phyloP scores from a whole-genome alignment of 2,113 vertebrate species.

The Cephalopterus ornatus region DNA sequence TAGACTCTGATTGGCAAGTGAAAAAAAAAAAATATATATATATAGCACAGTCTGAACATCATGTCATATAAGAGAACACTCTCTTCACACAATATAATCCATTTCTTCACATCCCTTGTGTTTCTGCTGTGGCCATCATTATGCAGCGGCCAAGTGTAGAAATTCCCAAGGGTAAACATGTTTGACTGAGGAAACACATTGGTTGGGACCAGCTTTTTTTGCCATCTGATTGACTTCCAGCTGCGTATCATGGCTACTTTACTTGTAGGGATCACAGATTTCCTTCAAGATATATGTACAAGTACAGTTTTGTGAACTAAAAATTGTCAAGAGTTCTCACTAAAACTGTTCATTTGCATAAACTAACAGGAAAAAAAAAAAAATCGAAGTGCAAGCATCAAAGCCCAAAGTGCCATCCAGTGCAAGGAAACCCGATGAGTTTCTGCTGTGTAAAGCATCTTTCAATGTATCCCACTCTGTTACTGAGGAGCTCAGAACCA shows the following conservation, averaged over 20 bases:
- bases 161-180: not conserved
- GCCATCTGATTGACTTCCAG: not conserved
- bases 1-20: not conserved
- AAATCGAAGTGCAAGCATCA: not conserved
- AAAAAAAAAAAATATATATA: not conserved
- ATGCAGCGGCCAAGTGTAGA: not conserved
- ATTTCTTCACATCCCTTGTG: not conserved
- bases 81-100: not conserved
- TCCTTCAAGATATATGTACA: not conserved
- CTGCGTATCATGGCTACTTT: no score
- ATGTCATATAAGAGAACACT: not conserved
- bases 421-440: not conserved
- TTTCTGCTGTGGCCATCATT: not conserved
- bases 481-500: not conserved
- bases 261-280: fast-evolving
- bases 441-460: not conserved
- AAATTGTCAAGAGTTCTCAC: not conserved
- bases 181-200: not conserved
- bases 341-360: not conserved
- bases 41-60: not conserved
- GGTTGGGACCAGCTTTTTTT: not conserved
- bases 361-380: not conserved
- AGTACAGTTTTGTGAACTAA: not conserved
- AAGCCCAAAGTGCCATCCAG: not conserved
- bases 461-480: not conserved